Evolutionary conservation across 2,113 vertebrate genomes (phyloP).

Genomic region (Eptesicus fuscus): DNA sequence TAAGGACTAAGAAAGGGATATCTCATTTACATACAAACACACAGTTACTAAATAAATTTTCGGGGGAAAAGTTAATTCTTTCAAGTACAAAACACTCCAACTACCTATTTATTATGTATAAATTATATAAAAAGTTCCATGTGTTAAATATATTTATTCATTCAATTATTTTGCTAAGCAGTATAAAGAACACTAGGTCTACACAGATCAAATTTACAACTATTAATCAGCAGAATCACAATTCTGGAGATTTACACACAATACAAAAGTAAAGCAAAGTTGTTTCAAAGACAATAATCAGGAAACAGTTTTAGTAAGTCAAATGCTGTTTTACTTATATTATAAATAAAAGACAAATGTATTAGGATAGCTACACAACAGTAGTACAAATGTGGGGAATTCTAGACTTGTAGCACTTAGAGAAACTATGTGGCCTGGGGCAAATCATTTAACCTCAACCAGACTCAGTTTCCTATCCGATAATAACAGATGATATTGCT

Average conservation of each 20-base stretch:
- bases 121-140: neutral
- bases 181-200: neutral
- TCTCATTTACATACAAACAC: neutral
- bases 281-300: neutral
- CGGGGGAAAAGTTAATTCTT: neutral
- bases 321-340: neutral
- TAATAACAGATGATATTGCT: neutral
- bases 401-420: neutral
- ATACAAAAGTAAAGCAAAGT: slow-evolving; percentile 16
- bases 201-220: neutral
- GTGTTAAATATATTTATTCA: neutral
- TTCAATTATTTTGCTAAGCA: slow-evolving; percentile 24
- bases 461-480: neutral
- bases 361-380: neutral
- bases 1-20: neutral
- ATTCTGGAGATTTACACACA: neutral
- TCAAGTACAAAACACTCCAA: neutral
- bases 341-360: slow-evolving; percentile 20
- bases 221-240: neutral
- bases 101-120: neutral
- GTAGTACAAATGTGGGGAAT: neutral
- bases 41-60: neutral
- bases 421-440: neutral
- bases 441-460: neutral
- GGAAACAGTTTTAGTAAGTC: slow-evolving; percentile 19